These are phyloP conservation scores for Drosophila prosaltans DNA, from an alignment of 1,140 invertebrate species.

Conservation along the genomic window DNA sequence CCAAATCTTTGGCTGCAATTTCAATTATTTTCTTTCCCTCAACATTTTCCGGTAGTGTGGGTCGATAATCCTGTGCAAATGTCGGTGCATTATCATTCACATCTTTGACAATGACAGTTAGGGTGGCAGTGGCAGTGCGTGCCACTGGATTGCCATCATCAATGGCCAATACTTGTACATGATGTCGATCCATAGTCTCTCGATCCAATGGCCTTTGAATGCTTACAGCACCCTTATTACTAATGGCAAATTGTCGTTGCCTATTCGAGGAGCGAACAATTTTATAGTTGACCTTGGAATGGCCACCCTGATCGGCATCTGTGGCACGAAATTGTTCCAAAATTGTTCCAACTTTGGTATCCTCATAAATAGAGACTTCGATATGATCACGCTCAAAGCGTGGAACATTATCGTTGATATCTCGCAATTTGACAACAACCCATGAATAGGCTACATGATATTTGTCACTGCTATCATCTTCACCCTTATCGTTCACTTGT, in stretches of 20 bases:
- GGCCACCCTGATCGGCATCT: constrained; percentile 86
- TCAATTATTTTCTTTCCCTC: constrained; percentile 86
- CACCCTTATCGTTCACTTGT: constrained; percentile 85
- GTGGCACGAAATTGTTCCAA: constrained; percentile 86
- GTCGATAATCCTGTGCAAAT: constrained; percentile 86
- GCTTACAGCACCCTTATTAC: constrained; percentile 86
- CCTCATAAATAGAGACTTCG: constrained; percentile 87
- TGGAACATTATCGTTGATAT: constrained; percentile 87
- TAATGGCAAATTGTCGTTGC: constrained; percentile 86
- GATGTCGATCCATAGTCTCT: constrained; percentile 85
- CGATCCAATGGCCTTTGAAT: constrained; percentile 85
- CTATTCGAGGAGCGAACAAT: constrained; percentile 86
- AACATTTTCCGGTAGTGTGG: constrained; percentile 86
- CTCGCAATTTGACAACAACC: constrained; percentile 86
- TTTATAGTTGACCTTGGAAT: constrained; percentile 84
- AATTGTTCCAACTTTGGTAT: constrained; percentile 86
- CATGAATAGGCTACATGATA: constrained; percentile 87
- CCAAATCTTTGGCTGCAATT: constrained; percentile 87
- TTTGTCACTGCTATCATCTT: constrained; percentile 85
- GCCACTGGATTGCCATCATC: constrained; percentile 86
- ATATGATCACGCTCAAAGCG: constrained; percentile 86
- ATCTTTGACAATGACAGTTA: constrained; percentile 87
- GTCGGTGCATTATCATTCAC: constrained; percentile 88
- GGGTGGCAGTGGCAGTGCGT: constrained; percentile 87
- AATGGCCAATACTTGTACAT: constrained; percentile 86